A percentile compares a stretch with the other conserved stretches of the same genome.
Evolutionary conservation across 2,113 vertebrate species (phyloP).

Genomic region (Paradoxurus hermaphroditus): DNA sequence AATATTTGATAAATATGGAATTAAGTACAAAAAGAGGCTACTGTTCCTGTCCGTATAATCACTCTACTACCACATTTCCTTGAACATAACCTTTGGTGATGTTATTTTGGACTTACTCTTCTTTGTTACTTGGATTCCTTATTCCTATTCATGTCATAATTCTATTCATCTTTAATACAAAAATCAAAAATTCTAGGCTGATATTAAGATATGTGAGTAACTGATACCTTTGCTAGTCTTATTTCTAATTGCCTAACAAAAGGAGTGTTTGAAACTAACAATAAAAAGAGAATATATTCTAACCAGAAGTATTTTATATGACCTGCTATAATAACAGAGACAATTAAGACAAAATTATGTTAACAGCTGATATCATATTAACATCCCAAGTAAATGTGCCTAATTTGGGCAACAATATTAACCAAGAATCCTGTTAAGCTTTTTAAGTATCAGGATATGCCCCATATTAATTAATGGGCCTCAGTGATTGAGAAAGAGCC

Average conservation of each 20-base stretch:
- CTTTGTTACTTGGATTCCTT: slow-evolving; percentile 1
- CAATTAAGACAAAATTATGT: slow-evolving; percentile 29
- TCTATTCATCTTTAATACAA: neutral
- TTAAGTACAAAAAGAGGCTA: neutral
- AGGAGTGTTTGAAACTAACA: neutral
- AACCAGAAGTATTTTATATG: slow-evolving; percentile 19
- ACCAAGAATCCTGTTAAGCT: slow-evolving; percentile 19
- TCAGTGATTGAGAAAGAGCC: neutral
- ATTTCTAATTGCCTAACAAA: neutral
- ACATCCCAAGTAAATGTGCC: neutral
- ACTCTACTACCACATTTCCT: neutral
- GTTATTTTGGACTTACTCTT: neutral
- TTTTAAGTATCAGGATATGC: neutral
- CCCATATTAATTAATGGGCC: neutral
- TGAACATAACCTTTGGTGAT: neutral
- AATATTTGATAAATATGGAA: slow-evolving; percentile 29
- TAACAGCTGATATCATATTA: neutral
- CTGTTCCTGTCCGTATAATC: neutral
- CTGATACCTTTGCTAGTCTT: slow-evolving; percentile 17
- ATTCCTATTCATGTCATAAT: neutral
- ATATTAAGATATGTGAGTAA: slow-evolving; percentile 9
- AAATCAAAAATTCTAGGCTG: neutral
- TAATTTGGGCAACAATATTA: slow-evolving; percentile 12
- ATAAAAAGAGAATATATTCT: neutral
- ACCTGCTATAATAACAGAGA: neutral